Evolutionary conservation across 2,888 invertebrate genomes (phyloP).

Genomic region (Eristalis pertinax): DNA sequence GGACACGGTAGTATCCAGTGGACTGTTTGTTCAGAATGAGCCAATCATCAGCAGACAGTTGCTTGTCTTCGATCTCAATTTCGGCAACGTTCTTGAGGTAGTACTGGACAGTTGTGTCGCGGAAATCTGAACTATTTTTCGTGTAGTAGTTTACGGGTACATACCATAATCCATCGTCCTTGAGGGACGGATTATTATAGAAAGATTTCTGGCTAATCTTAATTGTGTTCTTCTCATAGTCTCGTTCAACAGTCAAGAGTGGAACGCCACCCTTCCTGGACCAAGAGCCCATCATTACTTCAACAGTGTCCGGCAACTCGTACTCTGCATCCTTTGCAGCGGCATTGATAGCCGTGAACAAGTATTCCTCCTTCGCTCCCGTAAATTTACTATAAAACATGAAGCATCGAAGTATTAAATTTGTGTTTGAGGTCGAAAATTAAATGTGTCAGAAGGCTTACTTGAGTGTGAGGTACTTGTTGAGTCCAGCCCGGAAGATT

Average conservation of each 20-base stretch:
- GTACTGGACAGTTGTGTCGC: constrained; percentile 76
- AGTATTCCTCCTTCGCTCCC: constrained; percentile 75
- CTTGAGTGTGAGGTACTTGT: constrained; percentile 77
- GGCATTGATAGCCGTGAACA: constrained; percentile 76
- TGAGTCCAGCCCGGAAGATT: constrained; percentile 77
- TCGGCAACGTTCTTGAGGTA: constrained; percentile 73
- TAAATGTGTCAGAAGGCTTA: constrained; percentile 65
- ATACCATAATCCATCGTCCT: constrained; percentile 76
- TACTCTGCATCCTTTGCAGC: constrained; percentile 76
- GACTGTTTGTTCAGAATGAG: constrained; percentile 80
- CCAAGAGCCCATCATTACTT: constrained; percentile 85
- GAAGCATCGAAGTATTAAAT: background rate
- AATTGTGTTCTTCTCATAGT: constrained; percentile 82
- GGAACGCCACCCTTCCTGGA: constrained; percentile 85
- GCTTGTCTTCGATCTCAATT: constrained; percentile 30
- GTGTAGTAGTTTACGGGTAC: constrained; percentile 78
- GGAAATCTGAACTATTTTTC: constrained; percentile 76
- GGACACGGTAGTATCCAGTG: constrained; percentile 84
- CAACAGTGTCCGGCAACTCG: constrained; percentile 81
- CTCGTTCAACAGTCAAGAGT: constrained; percentile 82
- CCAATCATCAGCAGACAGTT: constrained; percentile 75
- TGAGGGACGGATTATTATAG: constrained; percentile 70
- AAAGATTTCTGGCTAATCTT: constrained; percentile 82
- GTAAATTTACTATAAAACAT: constrained; percentile 73
- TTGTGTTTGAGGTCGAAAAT: background rate